phyloP scores from a whole-genome alignment of 2,888 invertebrate species.

The Drosophila mayaguana region DNA sequence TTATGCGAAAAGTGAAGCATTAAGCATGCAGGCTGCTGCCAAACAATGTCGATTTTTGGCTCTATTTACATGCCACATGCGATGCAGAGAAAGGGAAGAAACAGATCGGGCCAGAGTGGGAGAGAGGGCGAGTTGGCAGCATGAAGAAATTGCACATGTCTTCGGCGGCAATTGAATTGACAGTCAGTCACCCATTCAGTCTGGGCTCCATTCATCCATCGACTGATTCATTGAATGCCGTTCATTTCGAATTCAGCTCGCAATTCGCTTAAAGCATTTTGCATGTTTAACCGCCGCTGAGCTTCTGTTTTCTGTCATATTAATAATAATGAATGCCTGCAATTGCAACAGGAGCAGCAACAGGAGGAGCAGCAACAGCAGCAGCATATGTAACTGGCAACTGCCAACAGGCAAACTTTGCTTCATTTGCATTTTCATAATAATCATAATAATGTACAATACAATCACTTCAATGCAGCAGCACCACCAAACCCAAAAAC shows the following conservation, averaged over 20 bases:
- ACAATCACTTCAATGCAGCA: constrained; percentile 18
- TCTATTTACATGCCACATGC: constrained; percentile 14
- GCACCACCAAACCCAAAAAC: constrained; percentile 29
- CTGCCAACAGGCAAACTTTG: constrained; percentile 18
- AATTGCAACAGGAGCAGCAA: constrained; percentile 31
- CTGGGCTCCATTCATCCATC: constrained; percentile 5
- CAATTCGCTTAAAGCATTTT: constrained; percentile 72
- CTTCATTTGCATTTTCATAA: constrained; percentile 79
- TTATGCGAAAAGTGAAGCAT: constrained; percentile 52
- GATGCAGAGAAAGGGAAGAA: neutral
- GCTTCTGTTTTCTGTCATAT: constrained; percentile 45
- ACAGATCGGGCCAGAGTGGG: neutral
- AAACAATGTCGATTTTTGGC: constrained; percentile 50
- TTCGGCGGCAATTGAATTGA: constrained; percentile 40
- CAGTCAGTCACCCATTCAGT: constrained; percentile 22
- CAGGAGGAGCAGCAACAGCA: constrained; percentile 16
- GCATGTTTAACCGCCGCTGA: constrained; percentile 59
- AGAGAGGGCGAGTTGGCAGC: neutral
- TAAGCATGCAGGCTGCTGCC: constrained; percentile 48
- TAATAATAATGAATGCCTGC: constrained; percentile 63
- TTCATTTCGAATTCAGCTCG: constrained; percentile 54
- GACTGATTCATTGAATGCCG: constrained; percentile 33
- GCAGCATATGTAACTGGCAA: constrained; percentile 30
- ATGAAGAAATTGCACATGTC: constrained; percentile 26
- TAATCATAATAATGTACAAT: constrained; percentile 64